Evolutionary conservation across 2,113 vertebrate genomes (phyloP).

Genomic region (Oreochromis aureus): DNA sequence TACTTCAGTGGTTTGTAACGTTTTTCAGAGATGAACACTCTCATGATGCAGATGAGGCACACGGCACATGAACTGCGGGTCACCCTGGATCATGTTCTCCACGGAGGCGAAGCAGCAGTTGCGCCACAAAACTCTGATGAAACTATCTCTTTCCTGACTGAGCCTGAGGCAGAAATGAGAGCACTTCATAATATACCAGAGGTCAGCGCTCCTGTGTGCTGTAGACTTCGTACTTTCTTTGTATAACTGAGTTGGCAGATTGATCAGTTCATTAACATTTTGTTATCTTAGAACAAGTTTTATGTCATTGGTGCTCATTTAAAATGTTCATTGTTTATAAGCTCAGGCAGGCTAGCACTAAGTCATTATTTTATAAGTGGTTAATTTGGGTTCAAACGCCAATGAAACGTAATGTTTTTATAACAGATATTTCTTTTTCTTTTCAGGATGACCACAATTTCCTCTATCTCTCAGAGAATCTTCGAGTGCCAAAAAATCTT

Average conservation of each 20-base stretch:
- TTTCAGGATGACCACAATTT: constrained; percentile 46
- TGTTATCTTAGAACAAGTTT: background rate
- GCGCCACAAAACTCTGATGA: constrained; percentile 39
- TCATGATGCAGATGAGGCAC: constrained; percentile 73
- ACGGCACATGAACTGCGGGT: constrained; percentile 64
- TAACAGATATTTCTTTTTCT: background rate
- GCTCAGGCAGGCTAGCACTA: background rate
- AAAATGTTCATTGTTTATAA: background rate
- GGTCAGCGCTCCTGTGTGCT: constrained; percentile 12
- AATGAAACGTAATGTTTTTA: background rate
- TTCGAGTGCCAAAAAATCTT: constrained; percentile 61
- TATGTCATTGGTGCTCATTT: background rate
- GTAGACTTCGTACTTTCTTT: background rate
- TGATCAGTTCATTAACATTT: background rate
- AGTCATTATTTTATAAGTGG: background rate
- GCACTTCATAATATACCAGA: constrained; percentile 34
- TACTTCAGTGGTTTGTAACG: background rate
- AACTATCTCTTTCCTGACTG: constrained; percentile 25
- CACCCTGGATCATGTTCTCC: constrained; percentile 62
- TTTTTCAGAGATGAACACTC: constrained; percentile 67
- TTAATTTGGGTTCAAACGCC: background rate
- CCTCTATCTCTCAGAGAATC: constrained; percentile 55
- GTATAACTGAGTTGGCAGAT: background rate
- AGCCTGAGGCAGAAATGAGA: constrained; percentile 38
- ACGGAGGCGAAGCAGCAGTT: constrained; percentile 26